Evolutionary conservation across 2,797 vertebrate genomes (phyloP), one percentile per base, ranked within the genome.

Genomic region (Megalops cyprinoides): DNA sequence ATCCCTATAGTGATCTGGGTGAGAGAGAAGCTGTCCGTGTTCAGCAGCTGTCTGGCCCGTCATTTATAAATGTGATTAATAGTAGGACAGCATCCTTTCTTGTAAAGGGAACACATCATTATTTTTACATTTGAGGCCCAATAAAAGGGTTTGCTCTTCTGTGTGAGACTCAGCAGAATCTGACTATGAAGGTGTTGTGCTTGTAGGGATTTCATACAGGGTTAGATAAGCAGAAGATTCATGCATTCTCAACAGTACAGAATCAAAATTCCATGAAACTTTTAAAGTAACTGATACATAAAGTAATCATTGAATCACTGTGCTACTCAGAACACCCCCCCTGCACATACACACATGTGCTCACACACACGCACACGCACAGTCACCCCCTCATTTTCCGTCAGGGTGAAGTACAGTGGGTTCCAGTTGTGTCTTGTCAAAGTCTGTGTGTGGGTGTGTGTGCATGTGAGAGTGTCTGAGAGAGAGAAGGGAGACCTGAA

Each of bases 131-230:
- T 62, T 78, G 42, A 79, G 31, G 62, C 39, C 49, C 42, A 46
- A 79, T 31, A 67, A 79, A 34, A 34, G 8, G 28, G 51, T 23
- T 42, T 28, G 78, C 39, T 25, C 23, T 34, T 37, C 48, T 74
- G 23, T 23, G 20, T 65, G 74, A 25, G 51, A 18, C 80, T 53
- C 31, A 28, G 10, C 62, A 46, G 34, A 55, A 49, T 55, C 18
- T 23, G 39, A 48, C 73, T 55, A 31, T 42, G 76, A 25, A 74
- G 48, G 75, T 75, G 73, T 82, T 82, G 62, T 78, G 67, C 76
- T 71, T 71, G 28, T 20, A 46, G 53, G 76, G 65, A 78, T 78
- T 4, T 37, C 55, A 62, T 73, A 42, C 39, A 23, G 65, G 76
- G 76, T 78, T 42, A 73, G 76, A 73, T 78, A 51, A 44, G 44